Conservation (phyloP, 2,113 vertebrate species). For the Emydura subglobosa region DNA sequence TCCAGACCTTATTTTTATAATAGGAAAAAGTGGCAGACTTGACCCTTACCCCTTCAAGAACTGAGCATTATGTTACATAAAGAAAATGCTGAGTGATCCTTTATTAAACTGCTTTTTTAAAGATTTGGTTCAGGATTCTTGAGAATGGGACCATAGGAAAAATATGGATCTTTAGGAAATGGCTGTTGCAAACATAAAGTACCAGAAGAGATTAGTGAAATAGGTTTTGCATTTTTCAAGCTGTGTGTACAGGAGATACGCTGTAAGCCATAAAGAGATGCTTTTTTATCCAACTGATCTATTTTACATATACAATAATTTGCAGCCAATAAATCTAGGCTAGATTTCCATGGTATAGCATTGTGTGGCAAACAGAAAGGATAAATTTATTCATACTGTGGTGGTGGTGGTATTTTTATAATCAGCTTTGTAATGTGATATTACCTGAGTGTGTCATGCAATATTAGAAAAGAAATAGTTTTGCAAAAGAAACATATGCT, state of each 20-base stretch:
- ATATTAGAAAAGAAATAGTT: slow-evolving; percentile 59
- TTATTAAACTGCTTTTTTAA: slow-evolving; percentile 34
- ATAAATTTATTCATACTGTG: slow-evolving; percentile 44
- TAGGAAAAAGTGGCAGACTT: slow-evolving; percentile 67
- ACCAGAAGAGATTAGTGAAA: slow-evolving; percentile 50
- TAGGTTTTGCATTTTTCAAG: slow-evolving; percentile 56
- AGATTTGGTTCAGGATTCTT: neutral
- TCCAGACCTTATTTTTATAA: slow-evolving; percentile 66
- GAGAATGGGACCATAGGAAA: neutral
- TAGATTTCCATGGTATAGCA: slow-evolving; percentile 36
- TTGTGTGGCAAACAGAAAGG: slow-evolving; percentile 58
- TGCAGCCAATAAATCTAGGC: slow-evolving; percentile 61
- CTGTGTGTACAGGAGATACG: slow-evolving; percentile 58
- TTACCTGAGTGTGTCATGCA: slow-evolving; percentile 45
- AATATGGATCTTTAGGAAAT: neutral
- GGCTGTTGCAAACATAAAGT: slow-evolving; percentile 28
- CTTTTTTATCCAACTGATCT: slow-evolving; percentile 70
- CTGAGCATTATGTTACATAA: slow-evolving; percentile 4
- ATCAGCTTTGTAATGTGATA: slow-evolving; percentile 54
- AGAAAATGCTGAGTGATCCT: neutral
- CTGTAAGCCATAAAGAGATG: slow-evolving; percentile 68
- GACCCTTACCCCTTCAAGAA: slow-evolving; percentile 48
- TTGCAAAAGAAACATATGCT: slow-evolving; percentile 52
- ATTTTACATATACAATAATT: slow-evolving; percentile 63
- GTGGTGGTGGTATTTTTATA: slow-evolving; percentile 22